These are phyloP conservation scores for Aptenodytes forsteri DNA, from an alignment of 2,113 vertebrate species.

Conservation along the genomic window DNA sequence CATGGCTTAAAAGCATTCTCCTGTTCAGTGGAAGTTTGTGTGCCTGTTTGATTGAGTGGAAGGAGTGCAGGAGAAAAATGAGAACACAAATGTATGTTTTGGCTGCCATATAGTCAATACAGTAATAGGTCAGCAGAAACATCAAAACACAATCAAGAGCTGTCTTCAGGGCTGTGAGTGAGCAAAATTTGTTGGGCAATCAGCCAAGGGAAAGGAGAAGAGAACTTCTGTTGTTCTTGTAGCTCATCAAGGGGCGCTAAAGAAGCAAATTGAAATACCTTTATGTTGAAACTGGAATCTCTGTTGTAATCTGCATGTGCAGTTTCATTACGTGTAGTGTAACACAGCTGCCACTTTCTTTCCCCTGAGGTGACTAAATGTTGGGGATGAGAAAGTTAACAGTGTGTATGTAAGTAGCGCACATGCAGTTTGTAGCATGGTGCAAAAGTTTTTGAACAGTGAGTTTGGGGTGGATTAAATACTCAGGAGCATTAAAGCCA, in stretches of 20 bases:
- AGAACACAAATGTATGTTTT: slow-evolving; percentile 91
- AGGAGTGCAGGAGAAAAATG: slow-evolving; percentile 80
- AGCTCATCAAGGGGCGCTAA: background rate
- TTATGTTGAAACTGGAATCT: background rate
- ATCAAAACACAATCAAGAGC: slow-evolving; percentile 93
- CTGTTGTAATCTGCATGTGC: background rate
- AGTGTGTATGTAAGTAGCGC: background rate
- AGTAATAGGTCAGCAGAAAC: slow-evolving; percentile 86
- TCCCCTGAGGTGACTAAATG: background rate
- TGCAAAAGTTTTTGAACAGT: background rate
- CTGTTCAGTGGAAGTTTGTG: slow-evolving; percentile 67
- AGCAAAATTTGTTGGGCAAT: slow-evolving; percentile 56
- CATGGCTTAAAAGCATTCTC: slow-evolving; percentile 74
- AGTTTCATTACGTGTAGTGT: background rate
- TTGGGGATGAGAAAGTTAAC: background rate
- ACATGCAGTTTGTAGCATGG: background rate
- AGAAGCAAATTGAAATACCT: background rate
- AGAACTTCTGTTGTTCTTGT: background rate
- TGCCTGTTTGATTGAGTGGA: slow-evolving; percentile 80
- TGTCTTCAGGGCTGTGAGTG: slow-evolving; percentile 78
- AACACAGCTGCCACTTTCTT: background rate
- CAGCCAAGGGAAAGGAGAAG: slow-evolving; percentile 36
- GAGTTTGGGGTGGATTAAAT: background rate
- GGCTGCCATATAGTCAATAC: slow-evolving; percentile 84
- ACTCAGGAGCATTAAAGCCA: background rate